Evolutionary conservation across 2,888 invertebrate genomes (phyloP), one percentile per base, ranked within the genome.

Genomic region (Cheilosia pagana): DNA sequence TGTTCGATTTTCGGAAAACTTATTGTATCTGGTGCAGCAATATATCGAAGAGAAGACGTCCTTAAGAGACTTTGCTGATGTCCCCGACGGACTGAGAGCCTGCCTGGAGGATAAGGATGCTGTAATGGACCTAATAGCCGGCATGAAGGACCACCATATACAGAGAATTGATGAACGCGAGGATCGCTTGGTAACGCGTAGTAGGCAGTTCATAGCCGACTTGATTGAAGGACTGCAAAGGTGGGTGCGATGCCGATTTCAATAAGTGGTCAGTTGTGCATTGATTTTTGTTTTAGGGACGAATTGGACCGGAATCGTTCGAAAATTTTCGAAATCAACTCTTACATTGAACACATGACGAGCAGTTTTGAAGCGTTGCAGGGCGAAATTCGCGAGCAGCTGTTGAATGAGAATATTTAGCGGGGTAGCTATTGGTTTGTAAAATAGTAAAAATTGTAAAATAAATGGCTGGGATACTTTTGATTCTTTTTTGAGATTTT

Each of bases 251-350:
- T 6, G 16, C 16, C 2, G 41, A n/a, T n/a, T 31, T 31, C 16
- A 14, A 0, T 1, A 1, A 16, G 7, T 4, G 8, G 0, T 1
- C 43, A 1, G 6, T 16, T 45, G 6, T 16, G 8, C 1, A 50
- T 7, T 21, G 28, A 35, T 50, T 12, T 79, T 62, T 77, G 92
- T 92, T 10, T 23, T 89, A 96, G 96, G 76, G 94, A 95, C 81
- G 97, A 97, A 92, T 93, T 94, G 62, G 93, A 94, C 79, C 93
- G 97, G 35, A 95, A 96, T 90, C 93, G 96, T 52, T 93, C 93
- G 25, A 93, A 96, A 88, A 94, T 97, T 43, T 90, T 95, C 52
- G 97, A 97, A 93, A 96, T 97, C 76, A 95, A 95, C 88, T 95
- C 95, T 88, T 95, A 95, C 89, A 93, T 96, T 68, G 96, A 97